A percentile compares a stretch with the other conserved stretches of the same genome.
Conservation (phyloP, 2,888 invertebrate genomes). For the Cryptocephalus moraei region DNA sequence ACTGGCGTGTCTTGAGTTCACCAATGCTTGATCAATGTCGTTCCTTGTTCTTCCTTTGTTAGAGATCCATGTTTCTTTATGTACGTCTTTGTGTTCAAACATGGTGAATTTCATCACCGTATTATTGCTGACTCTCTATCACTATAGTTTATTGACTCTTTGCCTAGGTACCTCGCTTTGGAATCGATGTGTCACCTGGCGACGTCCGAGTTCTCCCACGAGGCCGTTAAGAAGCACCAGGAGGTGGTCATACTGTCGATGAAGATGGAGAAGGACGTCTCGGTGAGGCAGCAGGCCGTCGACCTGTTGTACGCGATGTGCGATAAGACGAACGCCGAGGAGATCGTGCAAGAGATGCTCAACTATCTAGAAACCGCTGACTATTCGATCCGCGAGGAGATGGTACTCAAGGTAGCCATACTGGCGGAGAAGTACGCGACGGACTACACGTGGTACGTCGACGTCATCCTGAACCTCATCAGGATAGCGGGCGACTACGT, state of each 20-base stretch:
- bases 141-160: too few relatives aligned
- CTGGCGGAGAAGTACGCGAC: conserved; percentile 98
- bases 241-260: conserved; percentile 98
- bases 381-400: conserved; percentile 98
- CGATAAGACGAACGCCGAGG: conserved; percentile 97
- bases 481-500: conserved; percentile 99
- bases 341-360: conserved; percentile 99
- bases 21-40: too few relatives aligned
- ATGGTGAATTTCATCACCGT: too few relatives aligned
- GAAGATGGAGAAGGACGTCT: conserved; percentile 99
- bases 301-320: conserved; percentile 99
- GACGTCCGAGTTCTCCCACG: conserved; percentile 98
- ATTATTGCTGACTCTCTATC: too few relatives aligned
- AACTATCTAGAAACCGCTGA: conserved; percentile 98
- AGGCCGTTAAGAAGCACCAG: conserved; percentile 99
- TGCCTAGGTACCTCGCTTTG: conserved; percentile 92
- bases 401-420: conserved; percentile 99
- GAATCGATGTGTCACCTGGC: conserved; percentile 99
- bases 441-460: conserved; percentile 98
- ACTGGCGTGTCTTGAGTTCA: too few relatives aligned
- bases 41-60: too few relatives aligned
- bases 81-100: too few relatives aligned
- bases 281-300: conserved; percentile 94
- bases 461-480: conserved; percentile 96
- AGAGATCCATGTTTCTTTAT: too few relatives aligned